Base-by-base conservation (phyloP, 2,888 invertebrate species). In the Magallana nippona region DNA sequence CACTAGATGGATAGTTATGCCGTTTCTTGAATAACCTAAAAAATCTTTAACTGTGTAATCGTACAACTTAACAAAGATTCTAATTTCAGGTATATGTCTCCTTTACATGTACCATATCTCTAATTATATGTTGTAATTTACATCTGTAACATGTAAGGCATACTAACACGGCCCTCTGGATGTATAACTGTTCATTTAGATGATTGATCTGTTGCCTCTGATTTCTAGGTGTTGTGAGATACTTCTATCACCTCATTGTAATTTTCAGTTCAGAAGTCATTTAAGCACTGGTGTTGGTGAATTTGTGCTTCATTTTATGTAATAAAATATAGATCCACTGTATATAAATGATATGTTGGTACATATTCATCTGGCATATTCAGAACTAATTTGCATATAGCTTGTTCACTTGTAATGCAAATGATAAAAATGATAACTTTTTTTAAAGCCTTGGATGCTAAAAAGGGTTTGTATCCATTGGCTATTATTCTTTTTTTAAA, bases 271-370 rank as follows among this genome's bases (percentile, higher is more conserved):
- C 13, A 27, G 71, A 27, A 19, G 15, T 71, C 27, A 27, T 71
- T 19, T 71, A 15, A 71, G 71, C 71, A 27, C 19, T 71, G 71
- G 32, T 71, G 71, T 71, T 71, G 71, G 71, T 71, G 71, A 22
- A n/a, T 19, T 19, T 60, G n/a, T 60, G 8, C 15, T 10, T 60
- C 60, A 60, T 60, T 10, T n/a, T 17, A 71, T n/a, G 19, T 22
- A 19, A 22, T 22, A 62, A 22, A 22, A 19, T 13, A 62, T 5
- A 44, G 44, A 44, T 44, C 8, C 8, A 44, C 8, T 44, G 44
- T 44, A 44, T 44, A 44, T 44, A 44, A 44, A 44, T 44, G 44
- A 44, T 44, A 44, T 44, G 44, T 44, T 44, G 8, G 8, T 44
- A 5, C 44, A 44, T 8, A 44, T 44, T 44, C 44, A 0, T 44